Evolutionary conservation across 2,888 invertebrate species (phyloP), one percentile per base, ranked within the genome.

Genomic region (Monopis laevigella): DNA sequence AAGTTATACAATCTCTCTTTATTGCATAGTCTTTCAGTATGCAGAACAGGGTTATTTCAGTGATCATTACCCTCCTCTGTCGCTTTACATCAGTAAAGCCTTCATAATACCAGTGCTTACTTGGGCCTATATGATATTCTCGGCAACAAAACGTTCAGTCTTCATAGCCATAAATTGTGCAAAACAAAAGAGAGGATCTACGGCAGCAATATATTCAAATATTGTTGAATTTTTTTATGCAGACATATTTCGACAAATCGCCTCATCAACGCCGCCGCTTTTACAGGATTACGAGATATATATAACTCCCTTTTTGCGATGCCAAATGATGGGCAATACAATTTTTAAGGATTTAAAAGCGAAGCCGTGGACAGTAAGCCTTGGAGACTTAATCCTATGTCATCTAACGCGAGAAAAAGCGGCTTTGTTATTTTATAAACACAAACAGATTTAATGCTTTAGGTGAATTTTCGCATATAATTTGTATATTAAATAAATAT

Each of bases 191-290:
- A 51, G 49, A 47, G 52, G 58, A 58, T 55, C 52, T 52, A 49
- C 26, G 19, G 51, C 46, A 52, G 54, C 52, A 57, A 62, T 55
- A 55, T 55, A 60, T 64, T 63, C 59, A 54, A n/a, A n/a, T 56
- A 59, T 62, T 63, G 57, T 60, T 65, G 64, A 67, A 53, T 64
- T 62, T 64, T 69, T 62, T 59, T 58, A 58, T 56, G 55, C 16
- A 32, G 51, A 52, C 54, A 49, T 46, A 43, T 46, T 52, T 56
- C 46, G 48, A 57, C 57, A 64, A 64, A 67, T 65, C 54, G 55
- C 49, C 54, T 56, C 61, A 58, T 62, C 57, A 56, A 53, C 52
- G 49, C 48, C 48, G 53, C 51, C 46, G 52, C 46, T 46, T 36
- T 43, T 39, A 28, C 18, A 11, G 36, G 40, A 40, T 40, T 41